These are phyloP conservation scores for Dendroctonus valens DNA, from an alignment of 1,140 invertebrate species.

Conservation along the genomic window DNA sequence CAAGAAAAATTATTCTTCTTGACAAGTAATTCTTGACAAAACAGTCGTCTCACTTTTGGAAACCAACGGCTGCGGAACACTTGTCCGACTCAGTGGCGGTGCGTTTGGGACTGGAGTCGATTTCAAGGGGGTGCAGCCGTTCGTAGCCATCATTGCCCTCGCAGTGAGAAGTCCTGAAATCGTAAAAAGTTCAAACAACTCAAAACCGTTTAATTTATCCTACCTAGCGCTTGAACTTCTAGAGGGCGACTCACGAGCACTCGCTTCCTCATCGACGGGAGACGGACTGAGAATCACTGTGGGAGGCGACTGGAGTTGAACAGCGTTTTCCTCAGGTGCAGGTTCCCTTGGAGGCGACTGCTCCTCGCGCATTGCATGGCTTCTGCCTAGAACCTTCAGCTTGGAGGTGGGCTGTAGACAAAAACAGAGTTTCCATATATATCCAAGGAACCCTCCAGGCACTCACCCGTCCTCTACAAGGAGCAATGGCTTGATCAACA, in stretches of 20 bases:
- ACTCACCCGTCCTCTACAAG: slow-evolving; percentile 40
- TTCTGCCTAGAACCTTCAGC: slow-evolving; percentile 80
- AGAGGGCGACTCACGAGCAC: neutral
- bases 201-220: too few relatives aligned
- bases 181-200: neutral
- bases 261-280: slow-evolving; percentile 16
- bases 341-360: slow-evolving; percentile 77
- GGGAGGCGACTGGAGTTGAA: slow-evolving; percentile 45
- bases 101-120: slow-evolving; percentile 35
- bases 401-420: slow-evolving; percentile 63
- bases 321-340: slow-evolving; percentile 53
- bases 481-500: slow-evolving; percentile 26
- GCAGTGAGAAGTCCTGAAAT: slow-evolving; percentile 16
- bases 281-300: slow-evolving; percentile 45
- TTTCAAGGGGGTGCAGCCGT: slow-evolving; percentile 19
- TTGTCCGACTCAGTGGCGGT: slow-evolving; percentile 13
- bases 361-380: slow-evolving; percentile 85
- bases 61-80: neutral
- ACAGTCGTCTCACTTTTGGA: neutral
- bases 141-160: slow-evolving; percentile 10
- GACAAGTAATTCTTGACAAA: slow-evolving; percentile 1
- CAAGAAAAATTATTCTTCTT: slow-evolving; percentile 9
- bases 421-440: slow-evolving; percentile 16
- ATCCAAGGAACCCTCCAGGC: neutral
- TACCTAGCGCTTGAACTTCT: neutral